Percentiles rank a stretch among this genome's conserved stretches.
Conservation (phyloP, 35 echinoderm and acorn worm genomes). For the Apostichopus parvimensis region DNA sequence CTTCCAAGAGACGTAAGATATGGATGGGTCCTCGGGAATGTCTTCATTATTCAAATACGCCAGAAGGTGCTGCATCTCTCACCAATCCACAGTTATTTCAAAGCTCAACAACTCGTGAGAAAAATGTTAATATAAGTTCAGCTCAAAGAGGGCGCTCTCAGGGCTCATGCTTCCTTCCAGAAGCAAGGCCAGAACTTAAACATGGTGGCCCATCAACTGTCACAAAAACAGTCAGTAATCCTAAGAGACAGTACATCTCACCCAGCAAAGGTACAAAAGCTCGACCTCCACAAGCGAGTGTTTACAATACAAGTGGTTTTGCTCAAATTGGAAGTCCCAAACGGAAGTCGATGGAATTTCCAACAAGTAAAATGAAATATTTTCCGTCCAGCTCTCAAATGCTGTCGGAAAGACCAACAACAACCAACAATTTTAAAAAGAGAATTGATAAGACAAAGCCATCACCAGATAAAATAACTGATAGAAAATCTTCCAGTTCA, state of each 20-base stretch:
- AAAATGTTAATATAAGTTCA: background rate
- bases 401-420: background rate
- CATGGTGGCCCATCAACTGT: background rate
- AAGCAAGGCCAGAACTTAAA: background rate
- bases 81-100: background rate
- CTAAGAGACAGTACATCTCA: conserved; percentile 13
- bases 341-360: conserved; percentile 8
- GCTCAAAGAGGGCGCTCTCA: conserved; percentile 12
- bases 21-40: conserved; percentile 25
- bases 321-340: background rate
- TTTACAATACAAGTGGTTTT: background rate
- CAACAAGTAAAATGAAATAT: background rate
- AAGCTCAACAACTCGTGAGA: background rate
- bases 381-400: background rate
- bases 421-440: background rate
- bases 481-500: background rate
- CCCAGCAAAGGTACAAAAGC: background rate
- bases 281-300: background rate
- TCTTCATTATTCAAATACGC: conserved; percentile 15
- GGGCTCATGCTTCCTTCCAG: conserved; percentile 18
- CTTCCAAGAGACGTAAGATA: conserved; percentile 8
- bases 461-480: background rate
- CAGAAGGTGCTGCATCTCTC: background rate
- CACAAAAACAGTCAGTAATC: background rate
- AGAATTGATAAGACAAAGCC: background rate